Conservation (phyloP, 2,888 invertebrate species). For the Cephus runcator region DNA sequence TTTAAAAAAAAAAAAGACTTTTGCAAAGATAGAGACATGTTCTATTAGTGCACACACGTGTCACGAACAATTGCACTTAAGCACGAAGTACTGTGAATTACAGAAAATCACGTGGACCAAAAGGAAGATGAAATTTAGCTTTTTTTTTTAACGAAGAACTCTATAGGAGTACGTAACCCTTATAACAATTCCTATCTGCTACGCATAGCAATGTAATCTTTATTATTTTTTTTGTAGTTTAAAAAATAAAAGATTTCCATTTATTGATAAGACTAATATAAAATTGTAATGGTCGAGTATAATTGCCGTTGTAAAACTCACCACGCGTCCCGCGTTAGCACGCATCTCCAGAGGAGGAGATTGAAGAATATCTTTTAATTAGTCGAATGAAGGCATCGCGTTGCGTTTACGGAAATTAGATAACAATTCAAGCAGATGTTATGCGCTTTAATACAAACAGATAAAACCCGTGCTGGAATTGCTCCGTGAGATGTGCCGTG, state of each 20-base stretch:
- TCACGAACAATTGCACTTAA: background rate
- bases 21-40: slow-evolving; percentile 22
- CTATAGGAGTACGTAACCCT: background rate
- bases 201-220: background rate
- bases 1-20: background rate
- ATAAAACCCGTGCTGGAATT: background rate
- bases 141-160: background rate
- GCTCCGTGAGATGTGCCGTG: background rate
- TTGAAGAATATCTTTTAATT: slow-evolving; percentile 35
- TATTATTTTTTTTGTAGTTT: background rate
- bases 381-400: slow-evolving; percentile 26
- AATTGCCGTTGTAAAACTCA: slow-evolving; percentile 46
- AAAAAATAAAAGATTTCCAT: slow-evolving; percentile 30
- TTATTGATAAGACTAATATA: slow-evolving; percentile 43
- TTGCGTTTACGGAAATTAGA: background rate
- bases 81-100: background rate
- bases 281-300: slow-evolving; percentile 48
- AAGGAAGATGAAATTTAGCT: background rate
- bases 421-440: background rate
- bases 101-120: background rate
- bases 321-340: slow-evolving; percentile 39
- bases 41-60: slow-evolving; percentile 52
- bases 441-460: background rate
- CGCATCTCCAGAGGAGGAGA: slow-evolving; percentile 21
- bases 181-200: background rate